Evolutionary conservation across 2,113 vertebrate species (phyloP).

Genomic region (Columbina picui): DNA sequence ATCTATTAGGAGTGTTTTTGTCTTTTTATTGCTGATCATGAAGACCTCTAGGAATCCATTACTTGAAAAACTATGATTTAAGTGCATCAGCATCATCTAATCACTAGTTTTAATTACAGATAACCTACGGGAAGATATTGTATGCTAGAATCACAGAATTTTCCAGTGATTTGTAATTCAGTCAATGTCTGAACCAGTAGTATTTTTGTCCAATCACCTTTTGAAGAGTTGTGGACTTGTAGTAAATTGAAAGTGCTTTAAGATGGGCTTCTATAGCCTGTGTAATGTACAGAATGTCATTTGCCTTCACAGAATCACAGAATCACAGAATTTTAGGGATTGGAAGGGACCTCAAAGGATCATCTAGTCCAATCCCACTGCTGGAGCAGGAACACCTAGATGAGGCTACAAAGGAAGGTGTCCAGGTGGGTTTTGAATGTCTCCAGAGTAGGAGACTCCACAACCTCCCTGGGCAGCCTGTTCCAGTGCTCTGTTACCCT

Average conservation of each 20-base stretch:
- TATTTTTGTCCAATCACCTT: background rate
- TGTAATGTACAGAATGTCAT: background rate
- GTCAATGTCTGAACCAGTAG: background rate
- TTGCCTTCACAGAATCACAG: too few species aligned
- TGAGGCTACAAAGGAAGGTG: too few species aligned
- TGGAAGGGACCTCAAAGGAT: too few species aligned
- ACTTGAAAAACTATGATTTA: background rate
- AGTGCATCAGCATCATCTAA: background rate
- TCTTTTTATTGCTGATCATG: background rate
- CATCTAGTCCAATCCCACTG: too few species aligned
- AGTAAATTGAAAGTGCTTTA: background rate
- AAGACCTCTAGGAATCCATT: background rate
- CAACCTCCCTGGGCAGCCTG: too few species aligned
- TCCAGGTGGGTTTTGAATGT: too few species aligned
- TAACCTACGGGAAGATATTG: background rate
- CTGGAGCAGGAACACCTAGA: too few species aligned
- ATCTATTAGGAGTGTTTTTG: background rate
- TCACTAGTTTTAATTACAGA: background rate
- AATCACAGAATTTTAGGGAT: too few species aligned
- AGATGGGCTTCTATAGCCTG: background rate
- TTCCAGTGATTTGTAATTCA: background rate
- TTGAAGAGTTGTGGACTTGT: background rate
- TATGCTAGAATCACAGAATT: too few species aligned
- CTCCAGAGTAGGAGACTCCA: too few species aligned
- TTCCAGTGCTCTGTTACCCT: too few species aligned